Percentiles rank a stretch among this genome's conserved stretches.
Conservation (phyloP, 1,140 invertebrate genomes). For the Caerostris darwini region DNA sequence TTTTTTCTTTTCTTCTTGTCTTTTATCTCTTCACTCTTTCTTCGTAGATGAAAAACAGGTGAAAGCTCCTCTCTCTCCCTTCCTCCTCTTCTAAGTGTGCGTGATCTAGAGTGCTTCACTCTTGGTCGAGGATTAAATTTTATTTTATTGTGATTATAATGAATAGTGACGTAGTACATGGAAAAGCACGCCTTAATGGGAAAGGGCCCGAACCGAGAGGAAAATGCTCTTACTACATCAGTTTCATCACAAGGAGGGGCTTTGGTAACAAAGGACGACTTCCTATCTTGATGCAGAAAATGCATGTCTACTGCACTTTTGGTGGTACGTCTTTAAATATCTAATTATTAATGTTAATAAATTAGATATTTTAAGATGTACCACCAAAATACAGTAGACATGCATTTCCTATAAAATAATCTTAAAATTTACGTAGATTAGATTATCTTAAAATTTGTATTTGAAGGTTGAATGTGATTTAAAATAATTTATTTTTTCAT, state of each 20-base stretch:
- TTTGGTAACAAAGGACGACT: not conserved
- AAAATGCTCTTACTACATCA: not conserved
- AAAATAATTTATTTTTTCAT: no score
- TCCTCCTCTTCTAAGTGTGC: constrained; percentile 13
- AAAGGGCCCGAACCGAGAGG: not conserved
- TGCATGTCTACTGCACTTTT: not conserved
- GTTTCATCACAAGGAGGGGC: not conserved
- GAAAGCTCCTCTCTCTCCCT: not conserved
- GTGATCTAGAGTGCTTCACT: constrained; percentile 38
- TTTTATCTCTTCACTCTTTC: constrained; percentile 23
- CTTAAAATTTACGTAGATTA: no score
- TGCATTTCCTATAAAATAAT: no score
- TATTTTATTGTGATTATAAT: constrained; percentile 67
- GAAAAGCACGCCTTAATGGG: constrained; percentile 24
- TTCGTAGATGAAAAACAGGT: constrained; percentile 4
- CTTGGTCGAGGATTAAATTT: constrained; percentile 45
- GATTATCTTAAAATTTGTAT: no score
- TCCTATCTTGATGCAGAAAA: not conserved
- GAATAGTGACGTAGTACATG: constrained; percentile 29
- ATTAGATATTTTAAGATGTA: no score
- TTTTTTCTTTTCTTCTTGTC: not conserved
- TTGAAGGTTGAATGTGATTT: no score
- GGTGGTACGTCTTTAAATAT: not conserved
- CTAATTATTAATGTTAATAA: no score
- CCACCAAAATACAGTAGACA: no score